These are phyloP conservation scores for Chitala chitala DNA, from an alignment of 2,113 vertebrate species.

Conservation along the genomic window DNA sequence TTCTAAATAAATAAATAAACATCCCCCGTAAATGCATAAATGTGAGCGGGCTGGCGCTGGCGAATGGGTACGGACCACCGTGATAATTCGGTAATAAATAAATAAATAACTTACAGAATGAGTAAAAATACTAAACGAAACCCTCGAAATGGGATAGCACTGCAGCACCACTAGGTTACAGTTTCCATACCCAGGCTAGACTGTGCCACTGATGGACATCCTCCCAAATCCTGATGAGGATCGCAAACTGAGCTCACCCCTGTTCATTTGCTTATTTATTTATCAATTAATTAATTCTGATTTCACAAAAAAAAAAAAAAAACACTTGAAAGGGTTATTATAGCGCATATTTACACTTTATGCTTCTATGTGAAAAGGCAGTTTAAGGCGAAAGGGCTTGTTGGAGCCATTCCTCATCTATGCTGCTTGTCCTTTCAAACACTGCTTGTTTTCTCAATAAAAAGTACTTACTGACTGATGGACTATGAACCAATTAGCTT, in stretches of 20 bases:
- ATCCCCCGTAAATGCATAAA: constrained; percentile 34
- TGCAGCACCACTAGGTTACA: no score
- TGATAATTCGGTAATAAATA: neutral
- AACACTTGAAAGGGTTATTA: neutral
- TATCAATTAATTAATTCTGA: no score
- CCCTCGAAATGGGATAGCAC: no score
- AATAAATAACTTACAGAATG: neutral
- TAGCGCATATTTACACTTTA: neutral
- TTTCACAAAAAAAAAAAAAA: no score
- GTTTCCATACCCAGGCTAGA: no score
- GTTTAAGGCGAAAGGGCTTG: neutral
- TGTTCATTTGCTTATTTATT: no score
- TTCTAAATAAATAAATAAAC: constrained; percentile 43
- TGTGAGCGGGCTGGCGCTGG: constrained; percentile 30
- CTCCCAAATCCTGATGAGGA: no score
- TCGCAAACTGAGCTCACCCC: no score
- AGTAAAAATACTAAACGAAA: constrained; percentile 2
- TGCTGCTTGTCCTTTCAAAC: neutral
- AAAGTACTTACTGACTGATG: neutral
- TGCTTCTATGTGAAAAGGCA: neutral
- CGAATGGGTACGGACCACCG: constrained; percentile 4
- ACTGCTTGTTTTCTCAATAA: neutral
- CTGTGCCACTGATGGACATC: no score
- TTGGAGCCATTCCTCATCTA: neutral
- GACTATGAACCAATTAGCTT: no score